Evolutionary conservation across 2,113 vertebrate genomes (phyloP).

Genomic region (Pheucticus melanocephalus): DNA sequence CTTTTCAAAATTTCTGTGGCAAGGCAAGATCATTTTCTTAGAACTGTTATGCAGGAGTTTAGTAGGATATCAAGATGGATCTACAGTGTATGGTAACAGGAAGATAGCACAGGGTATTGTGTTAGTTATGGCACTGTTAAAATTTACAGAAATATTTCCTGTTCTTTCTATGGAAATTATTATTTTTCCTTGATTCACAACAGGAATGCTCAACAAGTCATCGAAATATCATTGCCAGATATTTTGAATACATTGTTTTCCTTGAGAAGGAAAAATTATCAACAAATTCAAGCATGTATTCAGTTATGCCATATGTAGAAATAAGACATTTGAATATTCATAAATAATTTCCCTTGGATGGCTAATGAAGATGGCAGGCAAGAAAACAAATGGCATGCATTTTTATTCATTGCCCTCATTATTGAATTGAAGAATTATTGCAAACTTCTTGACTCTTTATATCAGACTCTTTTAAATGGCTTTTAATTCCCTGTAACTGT

Average conservation of each 20-base stretch:
- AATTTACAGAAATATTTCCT: constrained; percentile 28
- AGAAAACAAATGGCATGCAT: constrained; percentile 50
- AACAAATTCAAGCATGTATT: constrained; percentile 67
- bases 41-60: not conserved
- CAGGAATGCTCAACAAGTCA: constrained; percentile 40
- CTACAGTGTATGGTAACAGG: not conserved
- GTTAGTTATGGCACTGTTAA: constrained; percentile 14
- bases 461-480: constrained; percentile 41
- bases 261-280: constrained; percentile 28
- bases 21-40: not conserved
- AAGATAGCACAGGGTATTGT: not conserved
- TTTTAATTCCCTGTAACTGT: constrained; percentile 35
- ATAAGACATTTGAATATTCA: constrained; percentile 64
- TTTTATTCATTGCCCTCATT: constrained; percentile 61
- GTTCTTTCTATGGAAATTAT: not conserved
- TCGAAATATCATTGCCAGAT: constrained; percentile 61
- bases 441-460: constrained; percentile 50
- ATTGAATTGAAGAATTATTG: constrained; percentile 63
- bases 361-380: constrained; percentile 70
- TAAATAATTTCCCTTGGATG: constrained; percentile 68
- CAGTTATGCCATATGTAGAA: constrained; percentile 65
- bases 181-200: constrained; percentile 30
- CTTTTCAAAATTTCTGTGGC: not conserved
- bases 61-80: not conserved
- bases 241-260: constrained; percentile 69